Evolutionary conservation across 92 coral and sea anemone genomes (phyloP).

Genomic region (Siderastrea radians): DNA sequence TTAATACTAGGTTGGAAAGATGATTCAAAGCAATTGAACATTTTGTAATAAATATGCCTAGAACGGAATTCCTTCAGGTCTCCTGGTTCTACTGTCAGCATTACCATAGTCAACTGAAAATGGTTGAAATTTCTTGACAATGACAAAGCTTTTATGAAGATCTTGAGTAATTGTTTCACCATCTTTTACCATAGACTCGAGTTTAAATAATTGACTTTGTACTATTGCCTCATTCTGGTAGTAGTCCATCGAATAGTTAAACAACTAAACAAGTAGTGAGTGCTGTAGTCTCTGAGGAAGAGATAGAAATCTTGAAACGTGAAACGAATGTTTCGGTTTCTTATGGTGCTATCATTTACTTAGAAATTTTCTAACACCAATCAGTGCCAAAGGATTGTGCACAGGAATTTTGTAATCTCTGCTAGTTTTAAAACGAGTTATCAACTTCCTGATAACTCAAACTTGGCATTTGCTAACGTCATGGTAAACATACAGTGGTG

Average conservation of each 20-base stretch:
- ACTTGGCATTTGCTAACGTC: conserved; percentile 18
- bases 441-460: conserved; percentile 35
- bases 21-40: too few relatives aligned
- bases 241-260: background rate
- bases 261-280: background rate
- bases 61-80: too few relatives aligned
- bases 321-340: too few relatives aligned
- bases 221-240: background rate
- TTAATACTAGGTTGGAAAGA: too few relatives aligned
- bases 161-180: too few relatives aligned
- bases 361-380: too few relatives aligned
- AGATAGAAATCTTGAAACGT: too few relatives aligned
- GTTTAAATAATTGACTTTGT: background rate
- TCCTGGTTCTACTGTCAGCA: too few relatives aligned
- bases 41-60: too few relatives aligned
- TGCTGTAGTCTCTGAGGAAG: background rate
- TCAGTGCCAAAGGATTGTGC: conserved; percentile 22
- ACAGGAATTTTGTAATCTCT: conserved; percentile 20
- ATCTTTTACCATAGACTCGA: background rate
- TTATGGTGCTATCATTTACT: too few relatives aligned
- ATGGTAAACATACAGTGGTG: conserved; percentile 42
- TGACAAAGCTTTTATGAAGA: too few relatives aligned
- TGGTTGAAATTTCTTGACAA: background rate
- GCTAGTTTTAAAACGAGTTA: conserved; percentile 37
- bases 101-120: too few relatives aligned